Evolutionary conservation across 2,888 invertebrate species (phyloP).

Genomic region (Periphyllus acericola): DNA sequence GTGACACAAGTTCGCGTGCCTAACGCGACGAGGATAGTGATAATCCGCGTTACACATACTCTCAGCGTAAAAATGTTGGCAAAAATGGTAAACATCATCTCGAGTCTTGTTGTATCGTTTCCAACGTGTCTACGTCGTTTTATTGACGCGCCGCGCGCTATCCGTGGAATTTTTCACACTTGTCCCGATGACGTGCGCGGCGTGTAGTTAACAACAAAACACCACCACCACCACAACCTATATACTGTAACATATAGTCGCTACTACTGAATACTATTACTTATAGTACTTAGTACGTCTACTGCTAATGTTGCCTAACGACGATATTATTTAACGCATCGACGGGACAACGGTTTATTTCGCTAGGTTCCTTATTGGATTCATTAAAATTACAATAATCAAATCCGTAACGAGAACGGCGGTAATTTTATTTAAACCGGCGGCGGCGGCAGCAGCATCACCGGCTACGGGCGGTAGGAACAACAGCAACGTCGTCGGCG

Average conservation of each 20-base stretch:
- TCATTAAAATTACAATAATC: conserved; percentile 42
- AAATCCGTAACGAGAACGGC: conserved; percentile 33
- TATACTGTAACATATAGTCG: background rate
- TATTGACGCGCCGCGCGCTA: background rate
- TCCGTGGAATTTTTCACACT: conserved; percentile 30
- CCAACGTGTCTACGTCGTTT: background rate
- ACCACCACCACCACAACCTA: background rate
- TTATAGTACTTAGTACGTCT: background rate
- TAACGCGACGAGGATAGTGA: background rate
- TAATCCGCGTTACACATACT: background rate
- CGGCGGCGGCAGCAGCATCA: background rate
- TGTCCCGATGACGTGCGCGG: background rate
- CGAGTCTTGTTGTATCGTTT: background rate
- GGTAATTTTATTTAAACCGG: conserved; percentile 5
- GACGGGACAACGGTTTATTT: no score
- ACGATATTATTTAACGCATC: no score
- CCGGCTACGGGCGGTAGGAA: background rate
- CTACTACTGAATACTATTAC: background rate
- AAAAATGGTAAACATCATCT: background rate
- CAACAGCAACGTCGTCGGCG: conserved; percentile 12
- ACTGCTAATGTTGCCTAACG: background rate
- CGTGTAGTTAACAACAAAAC: conserved; percentile 29
- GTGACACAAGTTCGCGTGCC: background rate
- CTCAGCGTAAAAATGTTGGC: background rate
- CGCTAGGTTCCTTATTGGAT: conserved; percentile 23